phyloP scores from a whole-genome alignment of 2,888 invertebrate genomes.

The Rhodophaea formosa region DNA sequence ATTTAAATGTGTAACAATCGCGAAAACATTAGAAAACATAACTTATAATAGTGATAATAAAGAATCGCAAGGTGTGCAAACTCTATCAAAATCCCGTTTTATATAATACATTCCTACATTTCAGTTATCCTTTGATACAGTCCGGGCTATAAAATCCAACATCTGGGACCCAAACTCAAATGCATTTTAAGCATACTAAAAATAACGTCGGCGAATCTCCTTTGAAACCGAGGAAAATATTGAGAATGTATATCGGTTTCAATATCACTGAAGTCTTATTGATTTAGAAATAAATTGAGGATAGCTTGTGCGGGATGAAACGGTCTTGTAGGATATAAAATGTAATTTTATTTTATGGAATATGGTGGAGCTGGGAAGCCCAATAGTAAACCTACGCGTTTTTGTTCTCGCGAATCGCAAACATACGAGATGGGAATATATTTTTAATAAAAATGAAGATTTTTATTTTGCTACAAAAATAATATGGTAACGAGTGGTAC shows the following conservation, averaged over 20 bases:
- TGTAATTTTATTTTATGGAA: slow-evolving; percentile 13
- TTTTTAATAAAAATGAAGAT: too few species aligned
- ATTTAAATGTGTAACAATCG: too few species aligned
- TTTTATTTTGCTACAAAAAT: too few species aligned
- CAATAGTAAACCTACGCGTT: background rate
- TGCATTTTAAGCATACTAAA: slow-evolving; percentile 8
- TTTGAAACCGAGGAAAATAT: slow-evolving; percentile 7
- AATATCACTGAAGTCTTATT: slow-evolving; percentile 11
- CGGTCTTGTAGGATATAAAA: slow-evolving; percentile 1
- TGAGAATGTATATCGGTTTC: slow-evolving; percentile 8
- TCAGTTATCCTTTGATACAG: background rate
- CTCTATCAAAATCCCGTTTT: too few species aligned
- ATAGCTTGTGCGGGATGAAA: slow-evolving; percentile 10
- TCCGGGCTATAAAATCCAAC: background rate
- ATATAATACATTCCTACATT: too few species aligned
- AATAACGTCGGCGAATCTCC: background rate
- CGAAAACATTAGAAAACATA: too few species aligned
- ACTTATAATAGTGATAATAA: too few species aligned
- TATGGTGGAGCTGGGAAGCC: background rate
- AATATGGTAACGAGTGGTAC: too few species aligned
- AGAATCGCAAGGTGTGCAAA: too few species aligned
- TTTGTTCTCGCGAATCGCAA: too few species aligned
- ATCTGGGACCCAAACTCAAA: background rate
- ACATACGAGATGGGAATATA: too few species aligned
- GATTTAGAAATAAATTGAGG: slow-evolving; percentile 15